These are phyloP conservation scores for Colinus virginianus DNA, from an alignment of 2,113 vertebrate genomes.

Conservation along the genomic window DNA sequence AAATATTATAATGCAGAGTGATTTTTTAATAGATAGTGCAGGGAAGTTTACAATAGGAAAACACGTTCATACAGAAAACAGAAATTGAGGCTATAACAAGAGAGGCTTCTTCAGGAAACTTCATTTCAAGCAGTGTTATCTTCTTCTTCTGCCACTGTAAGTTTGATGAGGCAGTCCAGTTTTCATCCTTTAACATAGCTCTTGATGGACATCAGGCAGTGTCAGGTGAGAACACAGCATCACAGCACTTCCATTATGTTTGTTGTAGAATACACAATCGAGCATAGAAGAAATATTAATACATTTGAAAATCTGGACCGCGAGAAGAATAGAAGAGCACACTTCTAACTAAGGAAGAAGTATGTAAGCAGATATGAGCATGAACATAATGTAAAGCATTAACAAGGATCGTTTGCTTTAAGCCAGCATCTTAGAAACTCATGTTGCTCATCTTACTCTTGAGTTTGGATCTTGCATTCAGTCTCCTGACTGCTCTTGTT, in stretches of 20 bases:
- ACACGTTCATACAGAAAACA: not conserved
- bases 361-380: not conserved
- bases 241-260: not conserved
- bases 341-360: not conserved
- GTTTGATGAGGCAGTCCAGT: not conserved
- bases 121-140: not conserved
- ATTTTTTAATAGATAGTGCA: not conserved
- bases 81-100: not conserved
- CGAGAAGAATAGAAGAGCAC: not conserved
- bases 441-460: not conserved
- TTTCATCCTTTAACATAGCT: not conserved
- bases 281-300: not conserved
- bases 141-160: not conserved
- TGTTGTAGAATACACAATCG: not conserved
- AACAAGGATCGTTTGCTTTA: not conserved
- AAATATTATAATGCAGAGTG: not conserved
- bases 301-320: not conserved
- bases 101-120: not conserved
- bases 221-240: not conserved
- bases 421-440: not conserved
- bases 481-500: not conserved
- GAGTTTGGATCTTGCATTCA: not conserved
- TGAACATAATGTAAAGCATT: not conserved
- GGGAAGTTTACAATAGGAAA: not conserved
- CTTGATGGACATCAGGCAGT: not conserved